Evolutionary conservation across 2,113 vertebrate genomes (phyloP).

Genomic region (Ctenomys sociabilis): DNA sequence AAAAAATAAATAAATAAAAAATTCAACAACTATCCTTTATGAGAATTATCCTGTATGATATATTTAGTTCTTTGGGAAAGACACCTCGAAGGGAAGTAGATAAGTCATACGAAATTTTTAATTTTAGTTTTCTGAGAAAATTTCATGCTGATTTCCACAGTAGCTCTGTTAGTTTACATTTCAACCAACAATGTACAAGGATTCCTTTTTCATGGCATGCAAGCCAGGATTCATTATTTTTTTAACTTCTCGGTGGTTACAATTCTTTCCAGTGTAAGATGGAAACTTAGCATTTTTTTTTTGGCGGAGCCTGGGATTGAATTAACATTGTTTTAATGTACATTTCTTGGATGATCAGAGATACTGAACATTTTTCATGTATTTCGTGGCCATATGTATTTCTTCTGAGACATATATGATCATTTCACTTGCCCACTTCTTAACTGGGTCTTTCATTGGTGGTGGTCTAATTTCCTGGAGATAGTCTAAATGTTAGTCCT

Average conservation of each 20-base stretch:
- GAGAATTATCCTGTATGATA: not conserved
- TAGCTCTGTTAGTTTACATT: not conserved
- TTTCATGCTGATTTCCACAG: not conserved
- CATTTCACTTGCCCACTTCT: not conserved
- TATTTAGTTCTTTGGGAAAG: not conserved
- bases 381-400: not conserved
- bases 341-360: not conserved
- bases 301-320: no score
- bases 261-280: not conserved
- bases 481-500: not conserved
- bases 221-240: not conserved
- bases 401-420: not conserved
- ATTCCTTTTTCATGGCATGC: not conserved
- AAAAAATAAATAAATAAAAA: no score
- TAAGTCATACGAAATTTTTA: not conserved
- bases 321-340: not conserved
- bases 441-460: not conserved
- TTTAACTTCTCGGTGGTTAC: not conserved
- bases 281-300: not conserved
- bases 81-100: not conserved
- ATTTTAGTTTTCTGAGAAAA: not conserved
- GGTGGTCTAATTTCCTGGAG: not conserved
- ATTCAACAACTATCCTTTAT: not conserved
- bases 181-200: not conserved
- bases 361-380: not conserved